phyloP scores from a whole-genome alignment of 2,113 vertebrate species.

The Cryptotis parvus region DNA sequence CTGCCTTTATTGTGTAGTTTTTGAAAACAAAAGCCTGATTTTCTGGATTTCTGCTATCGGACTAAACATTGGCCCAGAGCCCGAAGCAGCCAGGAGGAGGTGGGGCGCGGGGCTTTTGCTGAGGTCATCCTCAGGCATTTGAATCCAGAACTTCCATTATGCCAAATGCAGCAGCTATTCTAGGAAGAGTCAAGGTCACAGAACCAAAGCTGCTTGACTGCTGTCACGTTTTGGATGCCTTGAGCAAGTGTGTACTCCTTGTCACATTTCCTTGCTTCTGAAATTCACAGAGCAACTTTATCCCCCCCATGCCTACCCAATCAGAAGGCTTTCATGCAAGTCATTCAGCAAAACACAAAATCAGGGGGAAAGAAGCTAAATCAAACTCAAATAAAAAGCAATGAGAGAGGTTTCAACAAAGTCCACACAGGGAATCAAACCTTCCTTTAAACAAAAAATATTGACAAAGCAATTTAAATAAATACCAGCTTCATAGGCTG shows the following conservation, averaged over 20 bases:
- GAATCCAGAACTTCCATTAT: slow-evolving; percentile 59
- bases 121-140: slow-evolving; percentile 47
- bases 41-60: slow-evolving; percentile 30
- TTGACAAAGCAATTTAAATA: slow-evolving; percentile 82
- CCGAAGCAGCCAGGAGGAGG: slow-evolving; percentile 8
- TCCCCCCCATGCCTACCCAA: slow-evolving; percentile 41
- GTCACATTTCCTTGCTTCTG: slow-evolving; percentile 67
- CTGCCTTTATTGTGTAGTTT: slow-evolving; percentile 51
- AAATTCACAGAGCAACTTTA: slow-evolving; percentile 66
- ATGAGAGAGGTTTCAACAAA: slow-evolving; percentile 74
- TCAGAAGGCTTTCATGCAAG: slow-evolving; percentile 76
- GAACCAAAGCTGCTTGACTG: slow-evolving; percentile 56
- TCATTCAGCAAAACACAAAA: slow-evolving; percentile 74
- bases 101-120: neutral
- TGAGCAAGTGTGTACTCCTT: slow-evolving; percentile 68
- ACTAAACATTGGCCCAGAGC: slow-evolving; percentile 41
- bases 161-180: slow-evolving; percentile 63
- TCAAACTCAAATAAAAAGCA: slow-evolving; percentile 81
- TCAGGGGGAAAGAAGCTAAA: slow-evolving; percentile 77
- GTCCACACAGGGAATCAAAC: slow-evolving; percentile 63
- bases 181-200: slow-evolving; percentile 69
- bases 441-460: slow-evolving; percentile 84
- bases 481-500: slow-evolving; percentile 74
- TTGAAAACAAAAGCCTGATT: slow-evolving; percentile 59
- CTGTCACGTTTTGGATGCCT: slow-evolving; percentile 68